phyloP scores from a whole-genome alignment of 2,797 vertebrate species.

The Monodelphis domestica region DNA sequence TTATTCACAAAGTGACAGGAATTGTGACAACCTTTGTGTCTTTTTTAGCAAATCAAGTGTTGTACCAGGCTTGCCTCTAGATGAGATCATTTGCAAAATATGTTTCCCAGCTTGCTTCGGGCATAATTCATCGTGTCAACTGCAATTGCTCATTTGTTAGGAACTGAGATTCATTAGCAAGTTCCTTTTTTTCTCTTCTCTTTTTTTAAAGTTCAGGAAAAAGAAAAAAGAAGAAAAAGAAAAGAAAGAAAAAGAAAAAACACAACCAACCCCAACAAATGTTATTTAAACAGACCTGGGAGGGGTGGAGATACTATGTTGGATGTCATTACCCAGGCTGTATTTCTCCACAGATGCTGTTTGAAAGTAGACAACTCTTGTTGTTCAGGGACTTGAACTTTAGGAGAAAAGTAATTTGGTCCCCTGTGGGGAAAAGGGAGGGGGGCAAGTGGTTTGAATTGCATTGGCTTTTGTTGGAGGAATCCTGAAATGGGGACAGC shows the following conservation, averaged over 20 bases:
- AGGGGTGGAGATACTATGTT: neutral
- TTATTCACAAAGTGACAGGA: slow-evolving; percentile 74
- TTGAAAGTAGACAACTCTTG: slow-evolving; percentile 13
- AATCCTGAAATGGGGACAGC: neutral
- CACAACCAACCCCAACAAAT: neutral
- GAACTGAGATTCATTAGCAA: slow-evolving; percentile 73
- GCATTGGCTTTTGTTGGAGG: neutral
- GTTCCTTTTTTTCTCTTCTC: slow-evolving; percentile 14
- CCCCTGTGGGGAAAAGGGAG: neutral
- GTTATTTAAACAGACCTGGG: slow-evolving; percentile 41
- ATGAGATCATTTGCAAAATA: slow-evolving; percentile 84
- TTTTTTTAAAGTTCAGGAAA: slow-evolving; percentile 43
- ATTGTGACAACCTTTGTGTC: slow-evolving; percentile 77
- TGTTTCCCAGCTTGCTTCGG: slow-evolving; percentile 78
- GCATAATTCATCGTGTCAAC: slow-evolving; percentile 79
- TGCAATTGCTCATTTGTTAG: slow-evolving; percentile 75
- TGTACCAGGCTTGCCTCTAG: slow-evolving; percentile 79
- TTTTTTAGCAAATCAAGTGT: slow-evolving; percentile 79
- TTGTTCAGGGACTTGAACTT: neutral
- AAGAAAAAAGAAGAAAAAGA: neutral
- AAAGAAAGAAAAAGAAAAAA: neutral
- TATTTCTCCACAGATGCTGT: neutral
- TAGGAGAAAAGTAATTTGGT: neutral
- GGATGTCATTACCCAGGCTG: neutral
- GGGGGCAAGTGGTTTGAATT: neutral